Evolutionary conservation across 2,888 invertebrate species (phyloP).

Genomic region (Opisthograptis luteolata): DNA sequence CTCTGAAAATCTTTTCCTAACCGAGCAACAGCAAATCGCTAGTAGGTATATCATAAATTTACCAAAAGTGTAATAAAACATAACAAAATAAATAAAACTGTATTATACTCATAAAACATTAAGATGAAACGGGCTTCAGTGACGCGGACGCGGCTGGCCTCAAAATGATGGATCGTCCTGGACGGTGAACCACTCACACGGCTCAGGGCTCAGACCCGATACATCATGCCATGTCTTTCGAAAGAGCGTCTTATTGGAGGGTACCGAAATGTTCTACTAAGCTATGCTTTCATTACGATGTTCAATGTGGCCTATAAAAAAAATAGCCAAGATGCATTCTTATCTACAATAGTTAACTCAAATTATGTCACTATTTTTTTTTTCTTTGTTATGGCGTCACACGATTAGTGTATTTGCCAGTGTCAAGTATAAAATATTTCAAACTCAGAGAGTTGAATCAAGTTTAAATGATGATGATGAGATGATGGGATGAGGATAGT

Average conservation of each 20-base stretch:
- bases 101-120: conserved; percentile 18
- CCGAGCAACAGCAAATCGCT: too few species aligned
- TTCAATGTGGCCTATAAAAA: too few species aligned
- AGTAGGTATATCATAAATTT: neutral
- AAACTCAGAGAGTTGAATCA: too few species aligned
- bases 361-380: too few species aligned
- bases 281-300: too few species aligned
- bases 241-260: neutral
- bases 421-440: too few species aligned
- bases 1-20: neutral
- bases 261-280: neutral
- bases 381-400: too few species aligned
- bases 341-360: too few species aligned
- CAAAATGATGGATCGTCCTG: conserved; percentile 30
- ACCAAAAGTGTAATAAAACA: conserved; percentile 5
- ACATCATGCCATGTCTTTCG: conserved; percentile 8
- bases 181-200: conserved; percentile 2
- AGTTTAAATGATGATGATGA: too few species aligned
- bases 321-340: too few species aligned
- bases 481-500: too few species aligned
- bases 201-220: neutral
- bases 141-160: conserved; percentile 24
- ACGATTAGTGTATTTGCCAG: neutral
- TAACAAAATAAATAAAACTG: too few species aligned
- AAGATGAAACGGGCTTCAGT: conserved; percentile 23